Conservation (phyloP, 2,113 vertebrate species). For the Copsychus sechellarum region DNA sequence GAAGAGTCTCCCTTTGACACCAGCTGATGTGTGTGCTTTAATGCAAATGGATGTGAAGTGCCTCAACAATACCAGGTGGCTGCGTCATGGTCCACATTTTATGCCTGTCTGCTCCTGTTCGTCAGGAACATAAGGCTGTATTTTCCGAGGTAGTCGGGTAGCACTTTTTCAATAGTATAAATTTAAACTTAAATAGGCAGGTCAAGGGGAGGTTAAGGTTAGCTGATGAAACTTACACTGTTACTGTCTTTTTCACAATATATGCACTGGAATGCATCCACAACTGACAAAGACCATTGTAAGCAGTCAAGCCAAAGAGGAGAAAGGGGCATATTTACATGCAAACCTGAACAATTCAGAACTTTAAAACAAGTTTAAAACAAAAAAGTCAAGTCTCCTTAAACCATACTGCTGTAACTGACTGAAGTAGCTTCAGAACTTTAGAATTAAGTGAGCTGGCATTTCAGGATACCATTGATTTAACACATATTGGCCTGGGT, state of each 20-base stretch:
- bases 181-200: neutral
- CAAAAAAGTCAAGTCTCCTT: neutral
- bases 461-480: neutral
- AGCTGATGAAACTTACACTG: neutral
- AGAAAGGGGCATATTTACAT: neutral
- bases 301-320: neutral
- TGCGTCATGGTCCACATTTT: neutral
- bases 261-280: neutral
- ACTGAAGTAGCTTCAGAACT: neutral
- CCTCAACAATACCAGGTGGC: neutral
- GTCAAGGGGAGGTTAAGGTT: neutral
- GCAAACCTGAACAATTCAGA: neutral
- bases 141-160: neutral
- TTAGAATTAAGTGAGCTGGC: neutral
- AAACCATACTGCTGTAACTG: neutral
- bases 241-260: neutral
- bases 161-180: neutral
- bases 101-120: neutral
- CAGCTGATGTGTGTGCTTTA: neutral
- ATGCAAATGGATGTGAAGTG: neutral
- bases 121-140: neutral
- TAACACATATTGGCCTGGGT: neutral
- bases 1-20: neutral
- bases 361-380: slow-evolving; percentile 3
- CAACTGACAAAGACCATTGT: neutral